Base-by-base conservation (phyloP, 2,797 vertebrate species). In the Esox masquinongy region DNA sequence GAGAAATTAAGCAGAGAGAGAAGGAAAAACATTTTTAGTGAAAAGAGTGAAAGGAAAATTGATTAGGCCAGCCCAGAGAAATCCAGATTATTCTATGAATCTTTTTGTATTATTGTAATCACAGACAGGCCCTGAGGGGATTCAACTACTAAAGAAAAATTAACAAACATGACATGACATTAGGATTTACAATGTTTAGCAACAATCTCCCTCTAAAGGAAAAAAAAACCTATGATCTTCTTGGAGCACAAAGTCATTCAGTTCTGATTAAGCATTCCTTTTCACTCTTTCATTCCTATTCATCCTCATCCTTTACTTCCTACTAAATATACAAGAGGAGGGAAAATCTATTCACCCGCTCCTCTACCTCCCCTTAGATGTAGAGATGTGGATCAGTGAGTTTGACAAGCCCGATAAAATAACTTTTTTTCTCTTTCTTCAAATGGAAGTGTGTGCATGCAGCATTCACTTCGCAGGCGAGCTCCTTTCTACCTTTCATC, bases 11-110 rank as follows among this genome's bases (percentile, higher is more conserved):
- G 29, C 70, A 59, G 75, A 85, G 77, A 83, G 77, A 74, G 82
- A 77, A 79, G 29, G 75, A 79, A 85, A 56, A 84, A 85, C 83
- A 81, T 31, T 43, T 7, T 3, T 1, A 22, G 19, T 1, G 59
- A 2, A 22, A 22, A 5, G 66, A 43, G 66, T n/a, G 16, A 29
- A 31, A 26, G 9, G n/a, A 14, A 66, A 16, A 26, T 68, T 50
- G 24, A n/a, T n/a, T n/a, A n/a, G n/a, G n/a, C n/a, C n/a, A n/a
- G n/a, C n/a, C n/a, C n/a, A n/a, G n/a, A n/a, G n/a, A n/a, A n/a
- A n/a, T n/a, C n/a, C n/a, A n/a, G 4, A 68, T n/a, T 6, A 36
- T 34, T 4, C 34, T n/a, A 68, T 68, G 36, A 68, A 16, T 68
- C 29, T 5, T 26, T 29, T 56, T 56, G 53, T 56, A 56, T 19